Evolutionary conservation across 2,888 invertebrate genomes (phyloP), one percentile per base, ranked within the genome.

Genomic region (Dryocosmus kuriphilus): DNA sequence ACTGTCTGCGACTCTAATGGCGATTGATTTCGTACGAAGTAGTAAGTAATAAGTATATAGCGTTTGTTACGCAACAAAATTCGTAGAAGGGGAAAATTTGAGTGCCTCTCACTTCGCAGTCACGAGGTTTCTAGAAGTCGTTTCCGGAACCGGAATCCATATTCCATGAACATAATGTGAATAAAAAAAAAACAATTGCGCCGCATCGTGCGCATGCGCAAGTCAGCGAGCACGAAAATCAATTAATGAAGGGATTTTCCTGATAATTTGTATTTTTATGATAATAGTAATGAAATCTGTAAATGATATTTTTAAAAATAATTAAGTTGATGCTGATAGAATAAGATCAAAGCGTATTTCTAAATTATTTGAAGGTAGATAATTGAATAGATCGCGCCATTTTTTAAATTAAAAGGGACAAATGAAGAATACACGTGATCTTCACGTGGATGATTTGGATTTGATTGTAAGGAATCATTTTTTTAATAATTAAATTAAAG

Each of bases 1-100:
- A 86, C 86, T 88, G 86, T 83, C 8, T 7, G 32, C 19, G 8
- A 27, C n/a, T n/a, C n/a, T n/a, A 65, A 67, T 67, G 67, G 30
- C 32, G 41, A 67, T 32, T 63, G 71, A 61, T 51, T 51, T 35
- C 60, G 62, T n/a, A n/a, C n/a, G 65, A 65, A 30, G n/a, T n/a
- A n/a, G n/a, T n/a, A n/a, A n/a, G n/a, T n/a, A n/a, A n/a, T n/a
- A n/a, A n/a, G n/a, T n/a, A n/a, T n/a, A n/a, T 19, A 8, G 41
- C 38, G 38, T 22, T 65, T 73, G 35, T 32, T n/a, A 60, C 30
- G 74, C 22, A 61, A 51, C 32, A 32, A 61, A 46, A 27, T 62
- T 77, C 32, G 38, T 24, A 46, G 62, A 19, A 35, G 24, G 38
- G 60, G 27, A 19, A 38, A 24, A 22, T 24, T 60, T 57, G 6